These are phyloP conservation scores for Acromyrmex heyeri DNA, from an alignment of 1,140 invertebrate species.

Conservation along the genomic window DNA sequence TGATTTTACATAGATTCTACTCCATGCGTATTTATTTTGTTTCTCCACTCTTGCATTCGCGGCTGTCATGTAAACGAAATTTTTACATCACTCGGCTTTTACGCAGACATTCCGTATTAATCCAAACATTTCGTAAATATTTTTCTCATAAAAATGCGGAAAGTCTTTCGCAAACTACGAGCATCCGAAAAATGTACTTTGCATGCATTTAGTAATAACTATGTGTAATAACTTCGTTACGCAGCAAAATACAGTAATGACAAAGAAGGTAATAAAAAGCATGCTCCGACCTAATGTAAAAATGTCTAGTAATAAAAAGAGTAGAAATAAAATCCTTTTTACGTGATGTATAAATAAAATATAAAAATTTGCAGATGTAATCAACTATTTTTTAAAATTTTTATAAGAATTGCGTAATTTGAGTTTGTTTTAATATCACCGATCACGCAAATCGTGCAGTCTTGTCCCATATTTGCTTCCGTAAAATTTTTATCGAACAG, in stretches of 20 bases:
- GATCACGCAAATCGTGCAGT: not conserved
- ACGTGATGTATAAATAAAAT: not conserved
- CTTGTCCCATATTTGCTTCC: slow-evolving; percentile 12
- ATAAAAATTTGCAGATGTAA: not conserved
- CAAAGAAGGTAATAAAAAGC: not conserved
- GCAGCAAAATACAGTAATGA: not conserved
- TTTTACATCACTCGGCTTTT: slow-evolving; percentile 37
- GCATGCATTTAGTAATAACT: slow-evolving; percentile 7
- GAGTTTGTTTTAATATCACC: not conserved
- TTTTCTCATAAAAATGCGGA: slow-evolving; percentile 39
- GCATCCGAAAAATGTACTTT: slow-evolving; percentile 28
- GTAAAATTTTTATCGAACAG: slow-evolving; percentile 28
- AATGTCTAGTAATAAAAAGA: not conserved
- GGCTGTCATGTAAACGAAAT: slow-evolving; percentile 33
- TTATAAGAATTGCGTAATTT: not conserved
- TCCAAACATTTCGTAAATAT: slow-evolving; percentile 43
- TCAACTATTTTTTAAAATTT: not conserved
- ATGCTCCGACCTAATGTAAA: not conserved
- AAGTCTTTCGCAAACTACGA: slow-evolving; percentile 24
- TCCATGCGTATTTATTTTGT: not conserved
- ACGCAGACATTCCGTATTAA: slow-evolving; percentile 21
- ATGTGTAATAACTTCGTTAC: not conserved
- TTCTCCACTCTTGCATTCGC: not conserved
- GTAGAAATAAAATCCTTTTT: not conserved
- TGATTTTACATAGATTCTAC: slow-evolving; percentile 8